A percentile compares a stretch with the other conserved stretches of the same genome.
These are phyloP conservation scores for Oreonectes daqikongensis DNA, from an alignment of 2,797 vertebrate species.

Conservation along the genomic window DNA sequence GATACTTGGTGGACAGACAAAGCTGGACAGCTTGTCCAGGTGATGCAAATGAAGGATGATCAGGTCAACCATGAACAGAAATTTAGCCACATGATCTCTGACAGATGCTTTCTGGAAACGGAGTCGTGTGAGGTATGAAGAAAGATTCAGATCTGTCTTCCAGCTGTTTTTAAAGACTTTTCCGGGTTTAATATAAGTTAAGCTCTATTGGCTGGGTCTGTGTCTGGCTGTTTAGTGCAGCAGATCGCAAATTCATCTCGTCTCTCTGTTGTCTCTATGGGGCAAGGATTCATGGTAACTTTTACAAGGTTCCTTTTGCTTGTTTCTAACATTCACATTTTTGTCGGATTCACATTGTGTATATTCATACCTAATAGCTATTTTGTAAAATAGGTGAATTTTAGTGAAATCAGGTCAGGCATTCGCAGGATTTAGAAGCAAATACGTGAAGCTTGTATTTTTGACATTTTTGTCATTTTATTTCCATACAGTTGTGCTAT, in stretches of 20 bases:
- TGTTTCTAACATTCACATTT: too few species aligned
- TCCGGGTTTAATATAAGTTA: neutral
- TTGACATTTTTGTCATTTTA: too few species aligned
- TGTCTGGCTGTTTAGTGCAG: neutral
- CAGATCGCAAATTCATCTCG: neutral
- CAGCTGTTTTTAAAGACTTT: neutral
- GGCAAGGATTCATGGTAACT: too few species aligned
- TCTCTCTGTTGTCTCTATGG: neutral
- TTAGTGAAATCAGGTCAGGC: too few species aligned
- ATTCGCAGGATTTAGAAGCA: too few species aligned
- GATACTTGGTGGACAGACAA: conserved; percentile 27
- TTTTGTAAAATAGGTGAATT: too few species aligned
- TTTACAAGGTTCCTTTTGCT: too few species aligned
- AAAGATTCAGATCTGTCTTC: neutral
- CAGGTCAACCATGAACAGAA: neutral
- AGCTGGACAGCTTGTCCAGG: conserved; percentile 32
- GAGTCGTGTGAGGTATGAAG: neutral
- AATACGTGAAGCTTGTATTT: neutral
- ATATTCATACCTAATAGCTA: too few species aligned
- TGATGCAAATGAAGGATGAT: conserved; percentile 15
- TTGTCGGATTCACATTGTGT: too few species aligned
- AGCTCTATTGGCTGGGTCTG: neutral
- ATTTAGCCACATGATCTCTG: neutral
- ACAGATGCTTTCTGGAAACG: neutral
- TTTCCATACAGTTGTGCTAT: too few species aligned